A percentile compares a stretch with the other conserved stretches of the same genome.
Evolutionary conservation across 2,888 invertebrate genomes (phyloP).

Genomic region (Aleiodes testaceus): DNA sequence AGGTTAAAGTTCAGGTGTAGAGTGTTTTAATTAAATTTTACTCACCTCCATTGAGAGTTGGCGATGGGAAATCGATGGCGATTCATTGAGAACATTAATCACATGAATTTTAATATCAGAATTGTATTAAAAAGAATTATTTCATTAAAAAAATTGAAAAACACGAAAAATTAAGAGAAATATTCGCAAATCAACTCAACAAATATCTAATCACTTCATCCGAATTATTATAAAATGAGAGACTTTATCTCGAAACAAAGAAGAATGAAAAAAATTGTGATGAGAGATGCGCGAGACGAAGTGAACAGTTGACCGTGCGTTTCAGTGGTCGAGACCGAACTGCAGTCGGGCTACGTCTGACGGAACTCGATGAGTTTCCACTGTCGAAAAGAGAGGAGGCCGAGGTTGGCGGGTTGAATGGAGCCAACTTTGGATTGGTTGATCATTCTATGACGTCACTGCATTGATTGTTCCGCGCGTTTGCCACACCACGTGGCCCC

Average conservation of each 20-base stretch:
- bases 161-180: neutral
- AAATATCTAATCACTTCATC: neutral
- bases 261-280: neutral
- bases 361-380: conserved; percentile 68
- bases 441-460: conserved; percentile 80
- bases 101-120: neutral
- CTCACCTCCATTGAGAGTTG: neutral
- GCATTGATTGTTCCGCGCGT: conserved; percentile 81
- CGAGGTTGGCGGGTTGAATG: conserved; percentile 78
- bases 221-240: neutral
- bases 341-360: conserved; percentile 71
- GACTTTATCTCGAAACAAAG: neutral
- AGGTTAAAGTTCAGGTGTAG: neutral
- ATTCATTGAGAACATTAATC: neutral
- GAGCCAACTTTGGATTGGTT: conserved; percentile 79
- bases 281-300: conserved; percentile 22
- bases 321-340: conserved; percentile 71
- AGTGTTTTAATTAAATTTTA: neutral
- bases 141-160: neutral
- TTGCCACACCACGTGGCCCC: conserved; percentile 71
- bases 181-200: neutral
- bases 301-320: conserved; percentile 53
- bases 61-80: neutral
- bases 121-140: neutral
- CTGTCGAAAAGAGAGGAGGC: conserved; percentile 58